These are phyloP conservation scores for Pluvianellus socialis DNA, from an alignment of 2,113 vertebrate species.

Conservation along the genomic window DNA sequence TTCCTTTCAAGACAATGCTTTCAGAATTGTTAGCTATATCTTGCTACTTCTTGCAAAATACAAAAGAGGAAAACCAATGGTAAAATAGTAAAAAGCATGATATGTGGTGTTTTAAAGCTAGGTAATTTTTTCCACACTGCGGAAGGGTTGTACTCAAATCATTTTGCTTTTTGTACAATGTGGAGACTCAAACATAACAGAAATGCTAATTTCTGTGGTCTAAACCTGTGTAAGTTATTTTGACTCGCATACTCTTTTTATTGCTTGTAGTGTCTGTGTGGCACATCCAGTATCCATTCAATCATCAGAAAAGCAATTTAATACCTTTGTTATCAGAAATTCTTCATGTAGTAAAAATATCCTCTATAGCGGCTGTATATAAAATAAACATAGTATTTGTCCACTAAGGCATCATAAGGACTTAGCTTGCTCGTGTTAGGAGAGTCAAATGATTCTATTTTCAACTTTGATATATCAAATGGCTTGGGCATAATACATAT, in stretches of 20 bases:
- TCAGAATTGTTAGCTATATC: background rate
- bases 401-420: background rate
- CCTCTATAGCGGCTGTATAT: background rate
- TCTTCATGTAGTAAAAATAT: background rate
- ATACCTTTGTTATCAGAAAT: background rate
- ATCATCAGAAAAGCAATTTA: background rate
- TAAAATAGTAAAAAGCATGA: background rate
- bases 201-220: background rate
- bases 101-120: background rate
- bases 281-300: background rate
- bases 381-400: background rate
- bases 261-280: background rate
- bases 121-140: background rate
- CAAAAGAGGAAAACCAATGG: background rate
- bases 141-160: background rate
- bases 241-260: background rate
- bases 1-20: background rate
- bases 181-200: background rate
- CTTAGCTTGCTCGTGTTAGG: background rate
- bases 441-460: background rate
- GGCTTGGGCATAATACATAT: background rate
- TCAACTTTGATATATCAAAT: background rate
- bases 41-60: background rate
- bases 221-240: background rate
- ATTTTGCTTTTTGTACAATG: background rate